These are phyloP conservation scores for Cichladusa arquata DNA, from an alignment of 2,113 vertebrate species.

Conservation along the genomic window DNA sequence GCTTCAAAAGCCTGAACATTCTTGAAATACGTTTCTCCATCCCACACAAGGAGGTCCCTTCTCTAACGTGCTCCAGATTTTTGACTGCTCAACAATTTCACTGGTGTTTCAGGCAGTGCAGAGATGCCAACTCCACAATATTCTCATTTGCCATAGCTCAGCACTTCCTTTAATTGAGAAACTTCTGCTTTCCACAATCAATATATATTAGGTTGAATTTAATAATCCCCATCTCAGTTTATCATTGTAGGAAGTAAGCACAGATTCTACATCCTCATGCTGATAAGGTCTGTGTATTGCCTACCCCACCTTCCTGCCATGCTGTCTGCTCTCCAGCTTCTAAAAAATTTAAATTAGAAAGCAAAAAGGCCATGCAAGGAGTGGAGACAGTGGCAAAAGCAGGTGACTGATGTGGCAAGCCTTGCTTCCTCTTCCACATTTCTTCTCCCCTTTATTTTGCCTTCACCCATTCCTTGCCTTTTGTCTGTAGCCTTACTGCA, in stretches of 20 bases:
- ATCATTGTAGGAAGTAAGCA: background rate
- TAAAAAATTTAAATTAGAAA: conserved; percentile 12
- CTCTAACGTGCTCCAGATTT: background rate
- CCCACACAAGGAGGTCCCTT: background rate
- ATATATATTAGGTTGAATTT: background rate
- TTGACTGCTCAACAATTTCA: background rate
- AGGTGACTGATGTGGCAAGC: background rate
- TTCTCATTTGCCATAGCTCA: background rate
- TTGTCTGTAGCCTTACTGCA: background rate
- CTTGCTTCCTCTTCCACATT: background rate
- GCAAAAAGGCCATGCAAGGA: background rate
- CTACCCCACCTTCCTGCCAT: background rate
- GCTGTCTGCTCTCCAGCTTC: conserved; percentile 15
- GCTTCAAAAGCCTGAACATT: conserved; percentile 9
- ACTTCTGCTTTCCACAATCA: background rate
- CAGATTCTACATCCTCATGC: background rate
- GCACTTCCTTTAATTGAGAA: background rate
- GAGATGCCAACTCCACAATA: background rate
- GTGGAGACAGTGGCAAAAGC: background rate
- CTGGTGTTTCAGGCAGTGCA: background rate
- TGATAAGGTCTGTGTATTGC: background rate
- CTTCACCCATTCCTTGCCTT: background rate
- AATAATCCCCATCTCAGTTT: background rate
- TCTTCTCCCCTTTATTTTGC: background rate
- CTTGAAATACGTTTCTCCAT: background rate